Conservation (phyloP, 1,140 invertebrate species). For the Subanguina moxae region DNA sequence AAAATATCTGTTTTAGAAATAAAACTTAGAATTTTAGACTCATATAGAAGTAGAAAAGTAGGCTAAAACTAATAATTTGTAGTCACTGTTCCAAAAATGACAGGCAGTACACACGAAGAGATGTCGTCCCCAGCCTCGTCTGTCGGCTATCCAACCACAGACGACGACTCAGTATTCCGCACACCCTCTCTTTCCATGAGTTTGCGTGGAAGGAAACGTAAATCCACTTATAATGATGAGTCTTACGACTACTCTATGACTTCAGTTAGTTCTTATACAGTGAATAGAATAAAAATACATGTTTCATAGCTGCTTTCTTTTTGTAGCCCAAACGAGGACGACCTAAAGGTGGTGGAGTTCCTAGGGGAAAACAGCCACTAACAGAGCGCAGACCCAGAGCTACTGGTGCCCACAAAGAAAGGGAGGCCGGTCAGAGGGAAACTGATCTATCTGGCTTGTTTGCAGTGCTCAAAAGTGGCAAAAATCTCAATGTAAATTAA, state of each 20-base stretch:
- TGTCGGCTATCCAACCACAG: background rate
- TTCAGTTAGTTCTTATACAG: background rate
- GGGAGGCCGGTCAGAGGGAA: background rate
- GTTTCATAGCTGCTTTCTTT: no score
- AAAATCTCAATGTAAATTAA: conserved; percentile 4
- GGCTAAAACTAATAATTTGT: no score
- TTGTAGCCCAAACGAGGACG: conserved; percentile 6
- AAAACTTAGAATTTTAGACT: no score
- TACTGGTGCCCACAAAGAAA: background rate
- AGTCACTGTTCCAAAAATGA: background rate
- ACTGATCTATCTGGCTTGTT: conserved; percentile 10
- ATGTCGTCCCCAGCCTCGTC: background rate
- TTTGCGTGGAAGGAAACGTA: conserved; percentile 1
- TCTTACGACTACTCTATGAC: conserved; percentile 6
- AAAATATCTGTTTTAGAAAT: no score
- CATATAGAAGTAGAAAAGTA: no score
- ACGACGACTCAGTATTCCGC: conserved; percentile 11
- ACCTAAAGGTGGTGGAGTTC: conserved; percentile 6
- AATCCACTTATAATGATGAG: conserved; percentile 4
- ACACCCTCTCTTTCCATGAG: conserved; percentile 9
- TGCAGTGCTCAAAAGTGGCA: background rate
- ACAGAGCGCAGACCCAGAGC: background rate
- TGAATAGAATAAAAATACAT: no score
- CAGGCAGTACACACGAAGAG: conserved; percentile 1
- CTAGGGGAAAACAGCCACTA: background rate